Base-by-base conservation (phyloP, 2,888 invertebrate species). In the Harpagoxenus sublaevis region DNA sequence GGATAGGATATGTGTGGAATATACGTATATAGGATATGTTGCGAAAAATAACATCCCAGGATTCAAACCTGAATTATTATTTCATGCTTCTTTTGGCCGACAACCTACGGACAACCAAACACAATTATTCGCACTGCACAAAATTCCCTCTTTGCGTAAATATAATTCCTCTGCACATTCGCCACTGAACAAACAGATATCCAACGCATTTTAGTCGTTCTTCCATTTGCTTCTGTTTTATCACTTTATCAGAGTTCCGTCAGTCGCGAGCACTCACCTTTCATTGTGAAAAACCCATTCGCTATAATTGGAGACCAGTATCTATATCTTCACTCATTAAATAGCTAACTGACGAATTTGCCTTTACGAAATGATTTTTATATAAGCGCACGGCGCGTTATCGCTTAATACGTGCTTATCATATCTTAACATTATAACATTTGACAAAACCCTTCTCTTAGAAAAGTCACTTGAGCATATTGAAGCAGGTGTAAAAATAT, bases 341-440 rank as follows among this genome's bases (percentile, higher is more conserved):
- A 60, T 70, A 48, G 35, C 18, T 60, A 71, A 79, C 79, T 79
- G 48, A 62, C 9, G 23, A 48, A 35, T 15, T 35, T 23, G 5
- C 18, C 18, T 48, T 23, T 70, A 48, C 35, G 60, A 79, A 70
- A 71, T 79, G 79, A 71, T 48, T 79, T 79, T 79, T 79, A 79
- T 78, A 78, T 71, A 71, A 79, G 48, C 53, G 31, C 35, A 35
- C 57, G 3, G 8, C 15, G 70, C 23, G 55, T 79, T 79, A 79
- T 79, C 79, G 5, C 39, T 8, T 77, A 35, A 10, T 39, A 55
- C 10, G 15, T 5, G 60, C 60, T 77, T 79, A 79, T 79, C 79
- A 71, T 79, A 79, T 79, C 60, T 79, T 23, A 23, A 23, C 23
- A 23, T 23, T 23, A 23, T 23, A 39, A 70, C 23, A 60, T 48